Conservation (phyloP, 2,888 invertebrate species). For the Spodoptera littoralis region DNA sequence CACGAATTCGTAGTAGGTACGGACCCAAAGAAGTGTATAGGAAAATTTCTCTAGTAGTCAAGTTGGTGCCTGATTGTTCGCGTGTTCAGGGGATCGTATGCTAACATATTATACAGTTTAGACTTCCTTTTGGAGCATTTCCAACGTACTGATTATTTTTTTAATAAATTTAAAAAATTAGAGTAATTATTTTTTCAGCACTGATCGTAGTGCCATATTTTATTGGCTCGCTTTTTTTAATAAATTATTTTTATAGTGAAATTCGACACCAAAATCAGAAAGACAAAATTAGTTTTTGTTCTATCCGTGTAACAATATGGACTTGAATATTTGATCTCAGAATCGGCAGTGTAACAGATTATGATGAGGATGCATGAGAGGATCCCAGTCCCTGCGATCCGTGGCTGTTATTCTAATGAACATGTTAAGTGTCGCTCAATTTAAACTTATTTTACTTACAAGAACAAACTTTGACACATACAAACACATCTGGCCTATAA, state of each 20-base stretch:
- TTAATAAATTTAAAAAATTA: constrained; percentile 79
- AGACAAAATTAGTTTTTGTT: constrained; percentile 76
- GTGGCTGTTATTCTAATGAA: constrained; percentile 49
- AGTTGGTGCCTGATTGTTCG: constrained; percentile 86
- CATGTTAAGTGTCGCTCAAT: constrained; percentile 68
- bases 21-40: constrained; percentile 79
- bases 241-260: constrained; percentile 82
- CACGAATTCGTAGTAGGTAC: constrained; percentile 59
- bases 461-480: constrained; percentile 50
- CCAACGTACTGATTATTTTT: constrained; percentile 87
- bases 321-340: constrained; percentile 86
- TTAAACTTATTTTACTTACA: constrained; percentile 55
- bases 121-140: constrained; percentile 79
- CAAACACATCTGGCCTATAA: constrained; percentile 70
- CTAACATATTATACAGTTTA: constrained; percentile 63
- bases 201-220: constrained; percentile 87
- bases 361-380: constrained; percentile 57
- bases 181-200: constrained; percentile 84
- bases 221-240: constrained; percentile 82
- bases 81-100: constrained; percentile 70
- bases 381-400: constrained; percentile 38
- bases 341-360: constrained; percentile 70
- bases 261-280: constrained; percentile 86
- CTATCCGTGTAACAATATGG: constrained; percentile 75
- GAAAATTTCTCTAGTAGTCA: constrained; percentile 82